phyloP scores from a whole-genome alignment of 2,797 vertebrate genomes.

The Notamacropus eugenii region DNA sequence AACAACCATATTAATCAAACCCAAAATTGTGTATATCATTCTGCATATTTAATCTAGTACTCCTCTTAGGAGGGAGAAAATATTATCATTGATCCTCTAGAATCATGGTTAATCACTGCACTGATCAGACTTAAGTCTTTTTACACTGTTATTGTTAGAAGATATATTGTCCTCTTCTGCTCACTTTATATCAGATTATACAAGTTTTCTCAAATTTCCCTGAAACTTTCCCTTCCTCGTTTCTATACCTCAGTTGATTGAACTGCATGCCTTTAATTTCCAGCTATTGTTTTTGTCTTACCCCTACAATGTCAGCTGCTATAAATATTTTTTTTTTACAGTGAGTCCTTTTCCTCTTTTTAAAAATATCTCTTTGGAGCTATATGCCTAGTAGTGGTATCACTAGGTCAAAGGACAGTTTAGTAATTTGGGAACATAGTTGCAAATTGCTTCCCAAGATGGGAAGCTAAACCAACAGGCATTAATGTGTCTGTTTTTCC shows the following conservation, averaged over 20 bases:
- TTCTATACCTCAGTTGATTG: not conserved
- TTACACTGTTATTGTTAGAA: not conserved
- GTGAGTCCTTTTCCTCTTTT: not conserved
- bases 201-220: not conserved
- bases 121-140: not conserved
- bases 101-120: not conserved
- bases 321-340: not conserved
- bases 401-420: not conserved
- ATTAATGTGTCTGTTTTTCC: not conserved
- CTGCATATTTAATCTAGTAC: not conserved
- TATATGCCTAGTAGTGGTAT: not conserved
- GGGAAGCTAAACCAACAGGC: not conserved
- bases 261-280: not conserved
- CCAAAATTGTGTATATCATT: not conserved
- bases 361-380: not conserved
- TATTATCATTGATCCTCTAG: not conserved
- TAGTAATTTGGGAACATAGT: not conserved
- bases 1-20: not conserved
- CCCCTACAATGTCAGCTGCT: not conserved
- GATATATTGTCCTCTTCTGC: not conserved
- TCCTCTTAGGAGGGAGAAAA: not conserved
- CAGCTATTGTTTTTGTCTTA: not conserved
- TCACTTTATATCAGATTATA: not conserved
- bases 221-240: not conserved
- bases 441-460: not conserved